Base-by-base conservation (phyloP, 2,888 invertebrate species). In the Cataglyphis albicans region DNA sequence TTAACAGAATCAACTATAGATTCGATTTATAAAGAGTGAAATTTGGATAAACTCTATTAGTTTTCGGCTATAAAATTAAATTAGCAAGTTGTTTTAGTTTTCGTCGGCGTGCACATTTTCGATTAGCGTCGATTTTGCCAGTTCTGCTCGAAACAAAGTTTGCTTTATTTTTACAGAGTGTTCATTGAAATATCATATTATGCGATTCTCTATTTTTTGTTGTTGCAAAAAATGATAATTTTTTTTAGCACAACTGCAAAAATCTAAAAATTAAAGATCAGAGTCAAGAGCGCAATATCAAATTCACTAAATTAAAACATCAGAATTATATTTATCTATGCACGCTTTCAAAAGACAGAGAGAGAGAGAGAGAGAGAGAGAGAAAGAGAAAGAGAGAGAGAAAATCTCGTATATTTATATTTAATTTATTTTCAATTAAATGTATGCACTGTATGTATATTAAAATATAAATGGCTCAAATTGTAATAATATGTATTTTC, bases 11-110 rank as follows among this genome's bases (percentile, higher is more conserved):
- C 76, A 82, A 85, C 84, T 67, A 64, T 74, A 65, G 68, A 65
- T 55, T 63, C 81, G 70, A 80, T 75, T 82, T 85, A 48, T 74
- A 63, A 80, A 73, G 52, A 52, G 52, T 7, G 63, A 61, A 81
- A 88, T 86, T 82, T 84, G 75, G 82, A 84, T 86, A 57, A 84
- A 81, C 75, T 67, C 67, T 82, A 87, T 87, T 87, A 87, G 87
- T 88, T 88, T 86, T 84, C 82, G 82, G 78, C 89, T 70, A 83
- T 83, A 78, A 80, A 84, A 88, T 88, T 85, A 67, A 84, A 87
- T 88, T 88, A 88, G 84, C 64, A 75, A 84, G 89, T 88, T 89
- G 87, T 87, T 89, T 81, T 85, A 80, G 78, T 87, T 85, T 85
- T 86, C 76, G 82, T 72, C 52, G 59, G 64, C 73, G 35, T 41